Evolutionary conservation across 2,888 invertebrate species (phyloP).

Genomic region (Drosophila neotestacea): DNA sequence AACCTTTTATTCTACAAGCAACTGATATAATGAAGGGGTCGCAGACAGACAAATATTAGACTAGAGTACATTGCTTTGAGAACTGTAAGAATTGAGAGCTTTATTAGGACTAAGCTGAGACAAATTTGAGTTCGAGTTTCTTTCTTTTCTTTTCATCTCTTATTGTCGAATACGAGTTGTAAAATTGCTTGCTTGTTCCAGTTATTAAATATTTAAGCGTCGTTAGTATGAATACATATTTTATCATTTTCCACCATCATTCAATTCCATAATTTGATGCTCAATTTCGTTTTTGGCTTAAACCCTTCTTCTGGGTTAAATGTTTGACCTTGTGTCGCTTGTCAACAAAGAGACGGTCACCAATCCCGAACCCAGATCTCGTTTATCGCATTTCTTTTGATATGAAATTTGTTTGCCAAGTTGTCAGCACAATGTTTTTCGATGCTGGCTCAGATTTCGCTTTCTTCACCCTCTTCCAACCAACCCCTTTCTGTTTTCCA

Average conservation of each 20-base stretch:
- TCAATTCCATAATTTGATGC: conserved; percentile 68
- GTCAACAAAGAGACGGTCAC: conserved; percentile 31
- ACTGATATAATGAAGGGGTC: neutral
- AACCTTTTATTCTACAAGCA: no score
- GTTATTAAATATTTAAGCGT: conserved; percentile 47
- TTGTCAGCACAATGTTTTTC: conserved; percentile 60
- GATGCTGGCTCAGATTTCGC: conserved; percentile 52
- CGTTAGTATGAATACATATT: conserved; percentile 28
- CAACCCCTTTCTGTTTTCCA: neutral
- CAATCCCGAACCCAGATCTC: neutral
- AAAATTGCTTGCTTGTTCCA: conserved; percentile 2
- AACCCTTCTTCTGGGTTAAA: conserved; percentile 53
- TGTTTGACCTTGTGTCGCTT: conserved; percentile 66
- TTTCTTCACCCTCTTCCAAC: neutral
- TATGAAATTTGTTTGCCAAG: conserved; percentile 74
- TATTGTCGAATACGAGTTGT: neutral
- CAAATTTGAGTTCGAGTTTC: neutral
- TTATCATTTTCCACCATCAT: conserved; percentile 47
- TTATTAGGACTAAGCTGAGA: conserved; percentile 11
- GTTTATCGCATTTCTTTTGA: conserved; percentile 42
- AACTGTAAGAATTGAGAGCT: conserved; percentile 10
- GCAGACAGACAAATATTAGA: conserved; percentile 12
- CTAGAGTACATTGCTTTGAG: conserved; percentile 4
- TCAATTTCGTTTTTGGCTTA: conserved; percentile 48
- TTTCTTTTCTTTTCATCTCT: neutral